Percentiles rank a stretch among this genome's conserved stretches.
phyloP scores from a whole-genome alignment of 2,888 invertebrate species.

The Fragum sueziense region DNA sequence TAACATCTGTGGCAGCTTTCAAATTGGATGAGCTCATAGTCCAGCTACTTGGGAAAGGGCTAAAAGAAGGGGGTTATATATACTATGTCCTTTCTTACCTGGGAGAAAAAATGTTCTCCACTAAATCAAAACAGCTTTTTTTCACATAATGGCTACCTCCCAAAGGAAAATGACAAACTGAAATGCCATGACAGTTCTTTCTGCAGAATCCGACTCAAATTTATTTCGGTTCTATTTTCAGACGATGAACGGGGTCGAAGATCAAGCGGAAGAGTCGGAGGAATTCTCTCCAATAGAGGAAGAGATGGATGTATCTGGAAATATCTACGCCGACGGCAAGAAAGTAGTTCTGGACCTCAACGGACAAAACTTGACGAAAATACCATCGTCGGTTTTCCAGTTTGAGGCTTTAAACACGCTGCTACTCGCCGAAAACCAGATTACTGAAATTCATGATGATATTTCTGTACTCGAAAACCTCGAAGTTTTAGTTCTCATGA shows the following conservation, averaged over 20 bases:
- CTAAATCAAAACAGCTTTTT: no score
- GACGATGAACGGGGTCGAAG: constrained; percentile 40
- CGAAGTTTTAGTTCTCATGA: constrained; percentile 69
- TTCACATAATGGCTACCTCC: no score
- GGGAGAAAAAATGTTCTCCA: no score
- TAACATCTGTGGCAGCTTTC: no score
- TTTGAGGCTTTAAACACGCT: constrained; percentile 68
- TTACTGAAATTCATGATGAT: constrained; percentile 72
- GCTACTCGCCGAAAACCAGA: constrained; percentile 71
- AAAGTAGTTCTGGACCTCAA: constrained; percentile 67
- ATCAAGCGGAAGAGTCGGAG: constrained; percentile 38
- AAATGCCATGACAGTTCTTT: no score
- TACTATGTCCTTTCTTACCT: no score
- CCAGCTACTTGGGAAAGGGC: no score
- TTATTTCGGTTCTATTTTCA: constrained; percentile 27
- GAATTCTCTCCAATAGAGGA: constrained; percentile 47
- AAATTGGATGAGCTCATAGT: no score
- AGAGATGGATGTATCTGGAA: constrained; percentile 60
- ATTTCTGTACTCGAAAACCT: constrained; percentile 68
- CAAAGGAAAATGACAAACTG: no score
- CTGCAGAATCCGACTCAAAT: no score
- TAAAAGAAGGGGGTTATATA: no score
- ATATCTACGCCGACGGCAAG: constrained; percentile 64
- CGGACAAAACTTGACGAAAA: constrained; percentile 53
- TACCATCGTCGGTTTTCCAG: constrained; percentile 68